These are phyloP conservation scores for Boulengeromyrus knoepffleri DNA, from an alignment of 2,113 vertebrate genomes.

Conservation along the genomic window DNA sequence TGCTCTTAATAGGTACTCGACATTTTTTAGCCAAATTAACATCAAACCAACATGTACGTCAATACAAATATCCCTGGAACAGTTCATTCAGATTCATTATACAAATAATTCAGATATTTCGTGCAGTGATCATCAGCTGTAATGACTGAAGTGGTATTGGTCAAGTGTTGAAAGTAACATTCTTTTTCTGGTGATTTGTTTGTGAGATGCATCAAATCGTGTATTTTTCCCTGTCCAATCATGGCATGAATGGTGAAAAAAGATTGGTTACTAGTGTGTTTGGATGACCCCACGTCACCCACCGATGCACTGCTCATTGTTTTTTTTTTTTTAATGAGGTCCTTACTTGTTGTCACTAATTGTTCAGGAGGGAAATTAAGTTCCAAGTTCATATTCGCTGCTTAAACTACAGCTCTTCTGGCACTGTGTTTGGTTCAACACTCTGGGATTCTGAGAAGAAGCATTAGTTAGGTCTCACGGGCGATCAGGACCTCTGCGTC, in stretches of 20 bases:
- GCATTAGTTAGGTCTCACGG: not conserved
- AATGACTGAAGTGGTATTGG: not conserved
- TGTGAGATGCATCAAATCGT: not conserved
- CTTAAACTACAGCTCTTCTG: not conserved
- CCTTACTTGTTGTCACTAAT: not conserved
- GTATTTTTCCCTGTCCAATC: not conserved
- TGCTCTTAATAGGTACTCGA: constrained; percentile 26
- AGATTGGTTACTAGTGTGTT: constrained; percentile 5
- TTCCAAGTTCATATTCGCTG: not conserved
- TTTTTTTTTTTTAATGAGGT: not conserved
- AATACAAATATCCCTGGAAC: not conserved
- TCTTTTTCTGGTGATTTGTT: constrained; percentile 1
- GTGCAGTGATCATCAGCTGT: not conserved
- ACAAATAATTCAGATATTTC: not conserved
- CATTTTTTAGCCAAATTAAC: constrained; percentile 28
- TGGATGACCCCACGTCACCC: not conserved
- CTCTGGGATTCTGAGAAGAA: not conserved
- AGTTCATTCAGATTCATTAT: not conserved
- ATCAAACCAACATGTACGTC: constrained; percentile 17
- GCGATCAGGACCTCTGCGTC: not conserved
- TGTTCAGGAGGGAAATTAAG: not conserved
- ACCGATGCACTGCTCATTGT: not conserved
- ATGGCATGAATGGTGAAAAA: not conserved
- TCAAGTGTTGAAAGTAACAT: constrained; percentile 11
- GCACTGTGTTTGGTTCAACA: not conserved